Percentiles rank a stretch among this genome's conserved stretches.
Conservation (phyloP, 2,113 vertebrate genomes). For the Hemibagrus wyckioides region DNA sequence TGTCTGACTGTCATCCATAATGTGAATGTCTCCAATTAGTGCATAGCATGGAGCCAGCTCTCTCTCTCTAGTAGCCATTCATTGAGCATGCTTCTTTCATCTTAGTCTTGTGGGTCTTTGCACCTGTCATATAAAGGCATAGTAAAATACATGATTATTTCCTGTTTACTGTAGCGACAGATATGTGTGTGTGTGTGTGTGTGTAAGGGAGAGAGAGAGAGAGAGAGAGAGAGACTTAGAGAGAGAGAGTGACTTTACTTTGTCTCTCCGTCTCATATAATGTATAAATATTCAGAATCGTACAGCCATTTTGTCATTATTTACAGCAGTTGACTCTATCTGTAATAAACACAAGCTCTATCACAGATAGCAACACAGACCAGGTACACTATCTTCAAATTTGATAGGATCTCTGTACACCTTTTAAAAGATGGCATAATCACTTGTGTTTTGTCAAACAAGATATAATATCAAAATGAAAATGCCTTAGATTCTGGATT, state of each 20-base stretch:
- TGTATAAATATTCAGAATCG: not conserved
- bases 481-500: not conserved
- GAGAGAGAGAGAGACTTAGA: not conserved
- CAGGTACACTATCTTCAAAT: not conserved
- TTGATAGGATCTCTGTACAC: not conserved
- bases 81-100: constrained; percentile 1
- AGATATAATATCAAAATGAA: not conserved
- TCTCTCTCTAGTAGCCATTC: constrained; percentile 33
- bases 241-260: no score
- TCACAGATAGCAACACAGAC: not conserved
- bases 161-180: not conserved
- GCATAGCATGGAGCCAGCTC: constrained; percentile 23
- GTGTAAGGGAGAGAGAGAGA: not conserved
- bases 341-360: not conserved
- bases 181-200: not conserved
- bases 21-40: constrained; percentile 56
- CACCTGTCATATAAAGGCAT: not conserved
- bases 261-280: not conserved
- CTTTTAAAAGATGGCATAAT: not conserved
- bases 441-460: not conserved
- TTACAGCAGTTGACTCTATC: not conserved
- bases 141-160: constrained; percentile 15
- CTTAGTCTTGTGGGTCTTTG: not conserved
- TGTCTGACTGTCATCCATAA: constrained; percentile 52
- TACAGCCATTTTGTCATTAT: not conserved